Conservation (phyloP, 2,113 vertebrate genomes). For the Pseudorhombus dupliciocellatus region DNA sequence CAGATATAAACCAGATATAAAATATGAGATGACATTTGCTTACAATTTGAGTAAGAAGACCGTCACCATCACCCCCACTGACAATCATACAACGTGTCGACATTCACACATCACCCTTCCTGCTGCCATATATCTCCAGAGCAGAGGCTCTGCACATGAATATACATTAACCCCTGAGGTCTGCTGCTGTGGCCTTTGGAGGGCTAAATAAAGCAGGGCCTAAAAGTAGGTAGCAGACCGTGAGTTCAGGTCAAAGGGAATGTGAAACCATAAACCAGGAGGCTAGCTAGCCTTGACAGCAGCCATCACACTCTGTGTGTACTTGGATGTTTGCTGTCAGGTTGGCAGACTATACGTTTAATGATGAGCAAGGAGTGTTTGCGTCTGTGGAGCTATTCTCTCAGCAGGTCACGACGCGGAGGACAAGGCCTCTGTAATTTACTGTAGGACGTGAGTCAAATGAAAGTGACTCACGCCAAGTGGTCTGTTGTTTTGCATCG, state of each 20-base stretch:
- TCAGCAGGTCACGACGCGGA: slow-evolving; percentile 28
- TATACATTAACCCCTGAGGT: slow-evolving; percentile 62
- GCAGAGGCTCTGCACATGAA: slow-evolving; percentile 23
- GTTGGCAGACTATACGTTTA: slow-evolving; percentile 27
- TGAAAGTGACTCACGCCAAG: slow-evolving; percentile 4
- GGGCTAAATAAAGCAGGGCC: slow-evolving; percentile 73
- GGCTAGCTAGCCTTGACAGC: slow-evolving; percentile 45
- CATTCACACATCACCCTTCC: slow-evolving; percentile 40
- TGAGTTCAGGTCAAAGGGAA: slow-evolving; percentile 73
- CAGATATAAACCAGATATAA: neutral
- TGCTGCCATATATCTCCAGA: slow-evolving; percentile 20
- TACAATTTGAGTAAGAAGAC: neutral
- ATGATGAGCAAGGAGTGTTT: slow-evolving; percentile 19
- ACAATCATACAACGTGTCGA: slow-evolving; percentile 13
- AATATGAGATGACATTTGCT: too few species aligned
- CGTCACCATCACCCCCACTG: neutral
- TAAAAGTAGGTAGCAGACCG: slow-evolving; percentile 65
- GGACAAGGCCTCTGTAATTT: slow-evolving; percentile 40
- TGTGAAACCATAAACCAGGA: slow-evolving; percentile 70
- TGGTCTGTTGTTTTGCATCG: neutral
- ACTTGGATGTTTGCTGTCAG: slow-evolving; percentile 58
- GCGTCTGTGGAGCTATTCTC: slow-evolving; percentile 38
- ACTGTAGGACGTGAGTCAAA: slow-evolving; percentile 21
- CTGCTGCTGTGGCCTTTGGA: slow-evolving; percentile 50
- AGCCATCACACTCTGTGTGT: slow-evolving; percentile 48